Conservation (phyloP, 2,113 vertebrate genomes). For the Baryphthengus martii region DNA sequence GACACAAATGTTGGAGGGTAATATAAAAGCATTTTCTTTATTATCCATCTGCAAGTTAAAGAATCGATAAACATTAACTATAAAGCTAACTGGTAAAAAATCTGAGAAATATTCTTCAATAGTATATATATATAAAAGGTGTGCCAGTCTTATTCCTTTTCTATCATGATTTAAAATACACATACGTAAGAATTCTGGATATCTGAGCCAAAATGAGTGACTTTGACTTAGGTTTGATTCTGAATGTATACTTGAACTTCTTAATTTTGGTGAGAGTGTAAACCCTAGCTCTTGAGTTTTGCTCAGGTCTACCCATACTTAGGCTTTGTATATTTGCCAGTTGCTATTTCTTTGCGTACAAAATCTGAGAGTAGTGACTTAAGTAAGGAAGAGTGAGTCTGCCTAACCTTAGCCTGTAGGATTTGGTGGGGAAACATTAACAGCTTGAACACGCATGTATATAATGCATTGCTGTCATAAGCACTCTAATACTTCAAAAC, state of each 20-base stretch:
- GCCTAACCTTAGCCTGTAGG: not conserved
- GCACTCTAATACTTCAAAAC: not conserved
- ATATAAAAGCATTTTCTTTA: not conserved
- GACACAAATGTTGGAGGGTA: not conserved
- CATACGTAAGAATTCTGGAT: not conserved
- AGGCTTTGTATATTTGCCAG: not conserved
- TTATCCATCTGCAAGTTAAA: not conserved
- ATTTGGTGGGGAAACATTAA: not conserved
- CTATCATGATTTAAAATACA: not conserved
- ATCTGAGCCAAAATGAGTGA: not conserved
- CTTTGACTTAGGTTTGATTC: not conserved
- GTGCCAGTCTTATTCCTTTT: not conserved
- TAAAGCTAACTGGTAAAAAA: not conserved
- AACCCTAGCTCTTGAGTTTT: not conserved
- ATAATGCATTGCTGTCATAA: not conserved
- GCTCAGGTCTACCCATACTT: not conserved
- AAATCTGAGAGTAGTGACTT: not conserved
- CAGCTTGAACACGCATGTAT: not conserved
- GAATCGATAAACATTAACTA: not conserved
- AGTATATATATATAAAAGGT: not conserved
- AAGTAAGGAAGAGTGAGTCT: not conserved
- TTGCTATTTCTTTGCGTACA: not conserved
- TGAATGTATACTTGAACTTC: not conserved
- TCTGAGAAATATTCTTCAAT: not conserved
- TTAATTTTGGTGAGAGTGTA: not conserved